Conservation (phyloP, 2,113 vertebrate genomes). For the Cathartes aura region DNA sequence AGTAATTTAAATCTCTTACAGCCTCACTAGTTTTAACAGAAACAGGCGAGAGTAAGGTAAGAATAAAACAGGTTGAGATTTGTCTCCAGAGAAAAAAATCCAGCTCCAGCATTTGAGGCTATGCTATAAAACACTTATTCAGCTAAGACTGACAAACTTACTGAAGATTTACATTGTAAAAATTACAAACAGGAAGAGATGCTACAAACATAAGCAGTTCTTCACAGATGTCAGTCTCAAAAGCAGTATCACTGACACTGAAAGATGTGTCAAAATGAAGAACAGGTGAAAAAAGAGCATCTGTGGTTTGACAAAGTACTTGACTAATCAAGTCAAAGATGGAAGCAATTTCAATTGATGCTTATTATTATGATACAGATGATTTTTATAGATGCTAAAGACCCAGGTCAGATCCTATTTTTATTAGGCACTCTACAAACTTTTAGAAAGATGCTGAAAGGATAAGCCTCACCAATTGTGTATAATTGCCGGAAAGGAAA, state of each 20-base stretch:
- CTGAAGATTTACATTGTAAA: background rate
- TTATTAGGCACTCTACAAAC: background rate
- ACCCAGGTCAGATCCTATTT: background rate
- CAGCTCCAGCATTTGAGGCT: background rate
- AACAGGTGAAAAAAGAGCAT: constrained; percentile 10
- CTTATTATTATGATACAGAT: background rate
- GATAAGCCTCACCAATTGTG: background rate
- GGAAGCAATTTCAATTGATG: background rate
- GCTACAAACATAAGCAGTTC: background rate
- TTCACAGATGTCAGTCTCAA: constrained; percentile 6
- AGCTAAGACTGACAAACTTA: background rate
- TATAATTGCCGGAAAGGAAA: background rate
- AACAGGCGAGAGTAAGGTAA: background rate
- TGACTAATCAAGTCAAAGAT: background rate
- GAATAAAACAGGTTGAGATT: background rate
- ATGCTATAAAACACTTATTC: background rate
- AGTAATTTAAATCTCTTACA: background rate
- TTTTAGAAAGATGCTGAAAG: background rate
- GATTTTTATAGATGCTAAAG: background rate
- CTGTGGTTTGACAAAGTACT: background rate
- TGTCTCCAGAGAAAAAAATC: background rate
- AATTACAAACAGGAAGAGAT: background rate
- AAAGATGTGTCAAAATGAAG: background rate
- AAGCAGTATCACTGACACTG: background rate
- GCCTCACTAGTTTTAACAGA: background rate